Evolutionary conservation across 2,888 invertebrate species (phyloP), one percentile per base, ranked within the genome.

Genomic region (Odontocolon sp.): DNA sequence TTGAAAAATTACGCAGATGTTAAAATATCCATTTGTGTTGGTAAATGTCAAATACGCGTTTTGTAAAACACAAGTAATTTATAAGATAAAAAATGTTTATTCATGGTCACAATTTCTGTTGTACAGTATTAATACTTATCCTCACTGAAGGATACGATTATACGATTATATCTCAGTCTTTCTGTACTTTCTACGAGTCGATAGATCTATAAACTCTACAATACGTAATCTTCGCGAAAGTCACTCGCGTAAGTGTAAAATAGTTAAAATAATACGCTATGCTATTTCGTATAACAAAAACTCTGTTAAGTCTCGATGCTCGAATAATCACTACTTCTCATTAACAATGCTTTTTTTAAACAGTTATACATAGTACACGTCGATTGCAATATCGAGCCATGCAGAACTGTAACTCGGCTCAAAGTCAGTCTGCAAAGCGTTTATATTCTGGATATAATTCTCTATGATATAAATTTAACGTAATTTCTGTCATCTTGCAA

Each of bases 401-500:
- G 4, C 6, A 18, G 4, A 14, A 11, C 26, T 36, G 18, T n/a
- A 6, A 18, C n/a, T 16, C 16, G 42, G 33, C 50, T 61, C 23
- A 47, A 38, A 70, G 36, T 66, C 45, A 74, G 38, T 68, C 54
- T 54, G 18, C 33, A 3, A 56, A 47, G 40, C 26, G 6, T 54
- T 64, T 8, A 11, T 38, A 40, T 31, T 61, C 45, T 26, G n/a
- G 6, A 11, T 56, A 38, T 6, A 64, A 64, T 69, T 69, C n/a
- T 57, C 57, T 75, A 61, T n/a, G 33, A 11, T 9, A 28, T 52
- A 3, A 3, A 26, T 56, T 36, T 61, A 11, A 16, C 14, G 1
- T 38, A 9, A 63, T 61, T 18, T 26, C 31, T 57, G 83, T 88
- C 83, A 89, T 84, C 86, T 83, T 74, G 81, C 11, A 75, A 83